Evolutionary conservation across 1,140 invertebrate genomes (phyloP).

Genomic region (Ectropis grisescens): DNA sequence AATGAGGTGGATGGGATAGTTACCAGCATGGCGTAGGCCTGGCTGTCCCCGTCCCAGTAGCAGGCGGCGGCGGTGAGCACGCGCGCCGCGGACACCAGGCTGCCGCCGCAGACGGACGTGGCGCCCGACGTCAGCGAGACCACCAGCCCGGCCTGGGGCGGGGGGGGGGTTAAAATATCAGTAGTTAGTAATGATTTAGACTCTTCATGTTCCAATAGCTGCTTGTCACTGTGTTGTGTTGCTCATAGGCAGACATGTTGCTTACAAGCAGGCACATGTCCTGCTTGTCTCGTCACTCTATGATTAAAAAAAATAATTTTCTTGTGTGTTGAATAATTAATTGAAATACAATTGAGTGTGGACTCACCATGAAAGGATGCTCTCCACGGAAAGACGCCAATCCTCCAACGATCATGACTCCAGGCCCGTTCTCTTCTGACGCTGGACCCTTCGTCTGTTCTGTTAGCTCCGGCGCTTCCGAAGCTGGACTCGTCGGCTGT

Average conservation of each 20-base stretch:
- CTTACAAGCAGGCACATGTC: too few species aligned
- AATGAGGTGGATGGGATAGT: too few species aligned
- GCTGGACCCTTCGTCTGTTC: too few species aligned
- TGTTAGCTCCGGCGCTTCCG: too few species aligned
- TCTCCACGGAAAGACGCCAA: constrained; percentile 4
- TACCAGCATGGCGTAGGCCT: too few species aligned
- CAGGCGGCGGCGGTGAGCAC: constrained; percentile 8
- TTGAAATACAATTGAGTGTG: neutral
- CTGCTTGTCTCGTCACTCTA: too few species aligned
- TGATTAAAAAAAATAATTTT: neutral
- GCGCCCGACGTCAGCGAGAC: constrained; percentile 2
- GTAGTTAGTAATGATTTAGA: neutral
- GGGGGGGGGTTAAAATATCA: neutral
- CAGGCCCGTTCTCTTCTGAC: too few species aligned
- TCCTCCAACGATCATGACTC: constrained; percentile 7
- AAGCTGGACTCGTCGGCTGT: too few species aligned
- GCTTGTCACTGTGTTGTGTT: too few species aligned
- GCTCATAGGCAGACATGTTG: too few species aligned
- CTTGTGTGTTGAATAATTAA: too few species aligned
- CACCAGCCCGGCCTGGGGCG: constrained; percentile 9
- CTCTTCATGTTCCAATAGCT: too few species aligned
- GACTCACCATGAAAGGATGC: constrained; percentile 11
- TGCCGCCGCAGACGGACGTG: constrained; percentile 13
- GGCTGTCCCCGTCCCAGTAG: constrained; percentile 3
- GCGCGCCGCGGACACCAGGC: constrained; percentile 1